Conservation (phyloP, 1,140 invertebrate genomes). For the Camponotus floridanus region DNA sequence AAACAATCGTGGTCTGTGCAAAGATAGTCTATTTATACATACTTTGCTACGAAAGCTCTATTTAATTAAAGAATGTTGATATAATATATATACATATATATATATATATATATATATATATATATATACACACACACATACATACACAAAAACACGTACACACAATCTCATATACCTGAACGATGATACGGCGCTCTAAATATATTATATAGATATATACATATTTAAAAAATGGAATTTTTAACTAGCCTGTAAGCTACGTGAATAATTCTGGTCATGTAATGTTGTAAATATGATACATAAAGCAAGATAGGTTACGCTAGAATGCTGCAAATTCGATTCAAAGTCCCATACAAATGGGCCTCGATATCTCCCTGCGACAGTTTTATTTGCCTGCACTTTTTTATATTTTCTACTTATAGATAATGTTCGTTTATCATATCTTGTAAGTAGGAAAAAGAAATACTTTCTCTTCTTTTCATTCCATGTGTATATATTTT, state of each 20-base stretch:
- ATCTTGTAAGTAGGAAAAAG: background rate
- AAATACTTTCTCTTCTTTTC: background rate
- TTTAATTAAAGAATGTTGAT: constrained; percentile 81
- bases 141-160: constrained; percentile 57
- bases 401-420: background rate
- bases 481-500: background rate
- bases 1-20: constrained; percentile 69
- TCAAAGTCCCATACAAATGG: constrained; percentile 55
- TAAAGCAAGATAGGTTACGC: constrained; percentile 58
- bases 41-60: constrained; percentile 80
- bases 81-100: constrained; percentile 75
- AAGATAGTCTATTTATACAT: constrained; percentile 82
- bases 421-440: background rate
- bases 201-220: constrained; percentile 64
- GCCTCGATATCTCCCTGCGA: constrained; percentile 59
- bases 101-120: constrained; percentile 51
- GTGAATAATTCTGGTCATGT: constrained; percentile 84
- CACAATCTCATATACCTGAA: constrained; percentile 63
- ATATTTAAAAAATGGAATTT: constrained; percentile 76
- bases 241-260: constrained; percentile 79
- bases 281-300: constrained; percentile 80
- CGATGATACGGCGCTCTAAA: constrained; percentile 74
- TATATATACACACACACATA: constrained; percentile 28
- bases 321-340: constrained; percentile 57
- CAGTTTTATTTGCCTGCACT: constrained; percentile 35